Percentiles rank a stretch among this genome's conserved stretches.
Evolutionary conservation across 2,113 vertebrate species (phyloP).

Genomic region (Capra hircus): DNA sequence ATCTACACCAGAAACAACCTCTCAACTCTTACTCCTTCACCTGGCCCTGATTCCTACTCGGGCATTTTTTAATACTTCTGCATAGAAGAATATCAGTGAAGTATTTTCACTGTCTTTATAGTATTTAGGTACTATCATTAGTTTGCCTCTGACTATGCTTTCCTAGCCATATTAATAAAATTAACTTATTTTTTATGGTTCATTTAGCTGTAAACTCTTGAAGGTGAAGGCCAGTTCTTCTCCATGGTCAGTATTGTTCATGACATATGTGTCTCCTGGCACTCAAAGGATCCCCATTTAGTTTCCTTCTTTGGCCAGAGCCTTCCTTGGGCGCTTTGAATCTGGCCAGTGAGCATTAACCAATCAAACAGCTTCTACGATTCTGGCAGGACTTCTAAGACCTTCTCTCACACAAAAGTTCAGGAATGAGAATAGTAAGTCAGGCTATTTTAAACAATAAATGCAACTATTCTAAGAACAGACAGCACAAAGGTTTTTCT

Average conservation of each 20-base stretch:
- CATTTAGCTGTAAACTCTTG: background rate
- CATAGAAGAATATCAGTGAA: background rate
- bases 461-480: background rate
- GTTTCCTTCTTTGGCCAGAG: background rate
- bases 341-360: background rate
- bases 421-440: background rate
- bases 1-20: background rate
- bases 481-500: background rate
- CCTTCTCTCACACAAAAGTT: background rate
- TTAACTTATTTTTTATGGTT: background rate
- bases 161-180: background rate
- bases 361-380: background rate
- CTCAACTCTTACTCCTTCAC: background rate
- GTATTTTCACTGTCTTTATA: background rate
- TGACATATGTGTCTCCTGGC: background rate
- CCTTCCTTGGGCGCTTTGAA: background rate
- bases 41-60: background rate
- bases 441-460: conserved; percentile 1
- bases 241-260: background rate
- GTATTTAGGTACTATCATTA: background rate
- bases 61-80: background rate
- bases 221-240: background rate
- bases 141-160: background rate
- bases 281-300: background rate
- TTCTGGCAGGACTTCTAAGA: background rate